Conservation (phyloP, 2,113 vertebrate species). For the Ochotona princeps region DNA sequence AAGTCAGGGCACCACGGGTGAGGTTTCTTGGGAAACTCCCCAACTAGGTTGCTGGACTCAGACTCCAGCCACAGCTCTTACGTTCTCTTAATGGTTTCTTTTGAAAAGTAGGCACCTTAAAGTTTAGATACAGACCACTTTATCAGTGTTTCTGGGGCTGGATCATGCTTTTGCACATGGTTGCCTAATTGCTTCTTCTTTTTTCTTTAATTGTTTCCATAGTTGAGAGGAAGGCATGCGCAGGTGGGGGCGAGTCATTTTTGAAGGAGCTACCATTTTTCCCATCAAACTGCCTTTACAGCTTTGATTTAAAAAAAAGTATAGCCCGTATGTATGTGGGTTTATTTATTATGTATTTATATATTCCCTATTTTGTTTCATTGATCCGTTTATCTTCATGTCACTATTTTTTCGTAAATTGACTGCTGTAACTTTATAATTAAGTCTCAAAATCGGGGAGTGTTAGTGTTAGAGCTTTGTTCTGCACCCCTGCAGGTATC, state of each 20-base stretch:
- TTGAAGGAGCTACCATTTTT: neutral
- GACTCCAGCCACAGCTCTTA: no score
- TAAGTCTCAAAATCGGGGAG: neutral
- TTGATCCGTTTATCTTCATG: neutral
- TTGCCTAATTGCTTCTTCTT: neutral
- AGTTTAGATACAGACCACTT: conserved; percentile 2
- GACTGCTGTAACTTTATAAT: neutral
- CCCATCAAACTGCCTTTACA: neutral
- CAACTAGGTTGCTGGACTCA: no score
- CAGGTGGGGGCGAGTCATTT: neutral
- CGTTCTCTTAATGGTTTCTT: neutral
- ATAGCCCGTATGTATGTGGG: neutral
- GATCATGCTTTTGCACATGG: neutral
- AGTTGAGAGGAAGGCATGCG: no score
- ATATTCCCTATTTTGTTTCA: neutral
- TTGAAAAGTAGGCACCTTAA: neutral
- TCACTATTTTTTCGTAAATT: neutral
- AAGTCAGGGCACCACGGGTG: no score
- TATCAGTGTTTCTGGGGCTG: neutral
- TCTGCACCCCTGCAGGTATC: neutral
- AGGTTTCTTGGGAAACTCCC: no score
- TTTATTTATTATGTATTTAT: no score
- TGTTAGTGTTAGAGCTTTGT: neutral
- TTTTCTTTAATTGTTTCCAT: no score
- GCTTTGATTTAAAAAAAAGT: neutral